A percentile compares a stretch with the other conserved stretches of the same genome.
Evolutionary conservation across 2,797 vertebrate genomes (phyloP).

Genomic region (Vultur gryphus): DNA sequence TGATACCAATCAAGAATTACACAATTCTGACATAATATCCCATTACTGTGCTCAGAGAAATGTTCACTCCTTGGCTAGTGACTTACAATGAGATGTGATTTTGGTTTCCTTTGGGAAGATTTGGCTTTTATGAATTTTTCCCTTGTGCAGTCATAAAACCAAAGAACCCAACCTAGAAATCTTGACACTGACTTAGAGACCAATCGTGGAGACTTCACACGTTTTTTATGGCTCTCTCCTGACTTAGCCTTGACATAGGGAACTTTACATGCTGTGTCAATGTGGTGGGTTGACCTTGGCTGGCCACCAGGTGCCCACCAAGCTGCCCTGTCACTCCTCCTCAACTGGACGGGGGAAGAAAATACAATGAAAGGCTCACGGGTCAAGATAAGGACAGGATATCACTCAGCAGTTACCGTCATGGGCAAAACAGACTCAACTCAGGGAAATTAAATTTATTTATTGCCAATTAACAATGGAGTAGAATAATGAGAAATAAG

Average conservation of each 20-base stretch:
- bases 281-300: background rate
- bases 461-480: background rate
- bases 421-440: background rate
- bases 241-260: background rate
- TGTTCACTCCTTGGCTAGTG: background rate
- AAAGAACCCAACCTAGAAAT: background rate
- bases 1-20: background rate
- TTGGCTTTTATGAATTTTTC: background rate
- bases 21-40: background rate
- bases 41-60: background rate
- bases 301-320: background rate
- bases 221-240: background rate
- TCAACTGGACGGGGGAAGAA: background rate
- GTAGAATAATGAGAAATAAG: background rate
- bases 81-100: background rate
- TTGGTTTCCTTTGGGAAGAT: background rate
- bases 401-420: background rate
- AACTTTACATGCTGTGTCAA: background rate
- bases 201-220: background rate
- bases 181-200: background rate
- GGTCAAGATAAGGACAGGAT: background rate
- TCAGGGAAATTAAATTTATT: background rate
- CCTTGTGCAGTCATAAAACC: background rate
- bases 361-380: accelerated
- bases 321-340: background rate